phyloP scores from a whole-genome alignment of 1,140 invertebrate species.

The Cyclina sinensis region DNA sequence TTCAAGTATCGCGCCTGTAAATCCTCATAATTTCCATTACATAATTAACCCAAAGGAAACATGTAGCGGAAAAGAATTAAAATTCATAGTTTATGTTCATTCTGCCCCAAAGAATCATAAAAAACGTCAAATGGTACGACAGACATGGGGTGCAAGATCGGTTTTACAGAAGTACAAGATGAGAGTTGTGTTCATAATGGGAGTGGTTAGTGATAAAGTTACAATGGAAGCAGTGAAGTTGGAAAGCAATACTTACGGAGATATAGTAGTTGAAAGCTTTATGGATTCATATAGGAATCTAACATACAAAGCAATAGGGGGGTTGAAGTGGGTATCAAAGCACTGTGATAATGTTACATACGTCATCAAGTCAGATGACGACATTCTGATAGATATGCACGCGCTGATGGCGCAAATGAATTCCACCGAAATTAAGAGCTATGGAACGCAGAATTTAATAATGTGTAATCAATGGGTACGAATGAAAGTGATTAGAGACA shows the following conservation, averaged over 20 bases:
- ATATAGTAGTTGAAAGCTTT: slow-evolving; percentile 94
- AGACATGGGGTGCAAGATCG: slow-evolving; percentile 83
- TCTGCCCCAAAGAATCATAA: slow-evolving; percentile 80
- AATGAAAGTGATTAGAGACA: slow-evolving; percentile 79
- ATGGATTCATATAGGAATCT: slow-evolving; percentile 93
- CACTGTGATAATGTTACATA: slow-evolving; percentile 88
- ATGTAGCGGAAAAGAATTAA: slow-evolving; percentile 55
- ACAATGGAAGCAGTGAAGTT: slow-evolving; percentile 87
- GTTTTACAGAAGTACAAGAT: slow-evolving; percentile 71
- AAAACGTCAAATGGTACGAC: slow-evolving; percentile 80
- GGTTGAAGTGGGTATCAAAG: slow-evolving; percentile 93
- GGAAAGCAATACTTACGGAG: slow-evolving; percentile 90
- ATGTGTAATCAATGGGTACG: slow-evolving; percentile 77
- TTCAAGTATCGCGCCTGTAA: slow-evolving; percentile 41
- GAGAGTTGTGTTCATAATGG: slow-evolving; percentile 90
- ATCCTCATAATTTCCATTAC: slow-evolving; percentile 73
- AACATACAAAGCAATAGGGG: slow-evolving; percentile 95
- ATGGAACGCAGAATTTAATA: slow-evolving; percentile 63
- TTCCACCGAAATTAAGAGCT: slow-evolving; percentile 60
- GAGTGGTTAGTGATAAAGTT: slow-evolving; percentile 87
- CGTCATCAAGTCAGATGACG: slow-evolving; percentile 88
- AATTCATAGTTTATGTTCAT: slow-evolving; percentile 82
- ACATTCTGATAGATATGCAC: slow-evolving; percentile 84
- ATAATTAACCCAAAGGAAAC: slow-evolving; percentile 72
- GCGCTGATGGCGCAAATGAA: slow-evolving; percentile 90